phyloP scores from a whole-genome alignment of 2,797 vertebrate genomes.

The Linurgus olivaceus region DNA sequence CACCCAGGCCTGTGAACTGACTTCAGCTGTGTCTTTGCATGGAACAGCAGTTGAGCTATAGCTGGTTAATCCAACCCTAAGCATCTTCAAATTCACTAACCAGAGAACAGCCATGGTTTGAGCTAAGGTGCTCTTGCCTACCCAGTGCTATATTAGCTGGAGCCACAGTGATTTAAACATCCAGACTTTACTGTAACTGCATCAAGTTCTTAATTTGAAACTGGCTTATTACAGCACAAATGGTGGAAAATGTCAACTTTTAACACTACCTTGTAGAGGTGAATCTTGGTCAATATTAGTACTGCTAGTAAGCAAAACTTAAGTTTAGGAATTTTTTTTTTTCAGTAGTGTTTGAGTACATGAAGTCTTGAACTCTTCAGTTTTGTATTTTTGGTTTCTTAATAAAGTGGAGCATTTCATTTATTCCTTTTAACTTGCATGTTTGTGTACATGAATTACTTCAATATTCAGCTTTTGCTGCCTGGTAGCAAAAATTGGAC shows the following conservation, averaged over 20 bases:
- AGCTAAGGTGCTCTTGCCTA: neutral
- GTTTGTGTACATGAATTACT: neutral
- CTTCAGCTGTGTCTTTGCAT: conserved; percentile 39
- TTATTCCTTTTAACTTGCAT: conserved; percentile 63
- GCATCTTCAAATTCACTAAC: neutral
- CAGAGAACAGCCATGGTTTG: neutral
- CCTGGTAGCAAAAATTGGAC: neutral
- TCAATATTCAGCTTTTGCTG: neutral
- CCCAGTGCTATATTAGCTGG: neutral
- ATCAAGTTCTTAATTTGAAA: conserved; percentile 66
- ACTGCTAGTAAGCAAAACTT: conserved; percentile 34
- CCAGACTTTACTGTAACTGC: conserved; percentile 50
- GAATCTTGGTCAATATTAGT: conserved; percentile 44
- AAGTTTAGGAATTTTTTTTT: conserved; percentile 5
- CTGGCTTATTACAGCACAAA: conserved; percentile 50
- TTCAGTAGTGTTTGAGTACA: conserved; percentile 57
- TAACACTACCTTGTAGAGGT: conserved; percentile 54
- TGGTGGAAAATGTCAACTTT: conserved; percentile 33
- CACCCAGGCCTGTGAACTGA: neutral
- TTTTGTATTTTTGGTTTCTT: conserved; percentile 71
- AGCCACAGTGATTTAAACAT: conserved; percentile 1
- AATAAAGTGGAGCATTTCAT: conserved; percentile 72
- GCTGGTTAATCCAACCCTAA: neutral
- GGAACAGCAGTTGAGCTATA: conserved; percentile 30
- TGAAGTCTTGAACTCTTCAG: conserved; percentile 56